phyloP scores from a whole-genome alignment of 37 sponge, comb jelly and placozoan genomes.

The Sycon ciliatum region DNA sequence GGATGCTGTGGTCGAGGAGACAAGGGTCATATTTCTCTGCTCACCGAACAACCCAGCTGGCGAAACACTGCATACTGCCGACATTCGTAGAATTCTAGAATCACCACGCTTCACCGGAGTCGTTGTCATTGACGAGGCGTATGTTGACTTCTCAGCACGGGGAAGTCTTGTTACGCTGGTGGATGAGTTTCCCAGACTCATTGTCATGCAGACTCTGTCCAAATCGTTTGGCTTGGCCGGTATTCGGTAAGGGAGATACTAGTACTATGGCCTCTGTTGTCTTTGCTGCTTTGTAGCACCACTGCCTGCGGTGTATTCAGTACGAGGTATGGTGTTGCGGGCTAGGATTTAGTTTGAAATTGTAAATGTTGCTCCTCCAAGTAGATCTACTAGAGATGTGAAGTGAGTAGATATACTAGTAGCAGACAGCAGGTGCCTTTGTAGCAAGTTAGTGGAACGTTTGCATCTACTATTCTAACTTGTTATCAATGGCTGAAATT shows the following conservation, averaged over 20 bases:
- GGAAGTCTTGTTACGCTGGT: background rate
- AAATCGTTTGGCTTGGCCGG: constrained; percentile 13
- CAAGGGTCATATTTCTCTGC: background rate
- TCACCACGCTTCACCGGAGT: background rate
- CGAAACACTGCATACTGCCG: background rate
- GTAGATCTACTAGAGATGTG: too few species aligned
- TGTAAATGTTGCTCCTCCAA: too few species aligned
- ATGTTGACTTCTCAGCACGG: constrained; percentile 2
- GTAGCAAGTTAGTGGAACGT: too few species aligned
- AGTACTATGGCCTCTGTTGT: too few species aligned
- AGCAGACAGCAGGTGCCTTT: too few species aligned
- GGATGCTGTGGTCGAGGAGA: background rate
- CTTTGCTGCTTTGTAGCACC: too few species aligned
- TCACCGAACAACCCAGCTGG: constrained; percentile 5
- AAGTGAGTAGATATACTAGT: too few species aligned
- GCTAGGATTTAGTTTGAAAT: too few species aligned
- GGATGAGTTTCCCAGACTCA: background rate
- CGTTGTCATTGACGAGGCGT: background rate
- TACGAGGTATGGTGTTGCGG: too few species aligned
- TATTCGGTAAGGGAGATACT: background rate
- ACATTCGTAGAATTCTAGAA: background rate
- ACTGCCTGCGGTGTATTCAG: too few species aligned
- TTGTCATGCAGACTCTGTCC: constrained; percentile 1
- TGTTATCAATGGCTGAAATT: too few species aligned
- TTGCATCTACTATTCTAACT: too few species aligned